Conservation (phyloP, 2,797 vertebrate species). For the Anisognathus igniventris region DNA sequence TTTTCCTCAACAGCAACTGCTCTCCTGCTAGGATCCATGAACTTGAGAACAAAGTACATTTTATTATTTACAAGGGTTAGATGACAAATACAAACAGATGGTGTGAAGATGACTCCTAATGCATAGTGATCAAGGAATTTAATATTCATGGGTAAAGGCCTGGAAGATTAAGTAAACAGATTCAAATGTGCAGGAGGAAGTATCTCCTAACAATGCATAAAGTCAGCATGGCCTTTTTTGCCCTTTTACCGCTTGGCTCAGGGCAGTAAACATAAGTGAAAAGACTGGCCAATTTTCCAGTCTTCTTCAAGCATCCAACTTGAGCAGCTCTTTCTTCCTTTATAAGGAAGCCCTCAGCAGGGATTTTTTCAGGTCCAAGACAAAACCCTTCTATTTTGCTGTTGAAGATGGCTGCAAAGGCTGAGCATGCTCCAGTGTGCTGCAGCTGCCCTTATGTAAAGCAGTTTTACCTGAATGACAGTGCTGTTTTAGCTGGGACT, state of each 20-base stretch:
- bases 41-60: slow-evolving; percentile 66
- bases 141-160: slow-evolving; percentile 49
- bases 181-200: slow-evolving; percentile 31
- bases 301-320: not conserved
- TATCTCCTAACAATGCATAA: slow-evolving; percentile 60
- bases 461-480: slow-evolving; percentile 25
- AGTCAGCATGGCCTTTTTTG: slow-evolving; percentile 35
- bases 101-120: slow-evolving; percentile 60
- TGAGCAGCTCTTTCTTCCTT: not conserved
- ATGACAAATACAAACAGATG: slow-evolving; percentile 68
- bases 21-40: slow-evolving; percentile 40
- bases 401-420: not conserved
- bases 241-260: not conserved
- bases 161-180: slow-evolving; percentile 54
- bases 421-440: not conserved
- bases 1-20: slow-evolving; percentile 4
- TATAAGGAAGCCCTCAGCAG: not conserved
- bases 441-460: not conserved
- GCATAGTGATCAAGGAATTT: slow-evolving; percentile 63
- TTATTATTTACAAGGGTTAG: slow-evolving; percentile 66
- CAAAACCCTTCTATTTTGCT: not conserved
- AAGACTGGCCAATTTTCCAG: not conserved
- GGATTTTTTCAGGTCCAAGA: not conserved
- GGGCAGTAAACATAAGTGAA: not conserved
- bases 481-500: slow-evolving; percentile 7